Conservation (phyloP, 2,113 vertebrate species). For the Aphelocoma coerulescens region DNA sequence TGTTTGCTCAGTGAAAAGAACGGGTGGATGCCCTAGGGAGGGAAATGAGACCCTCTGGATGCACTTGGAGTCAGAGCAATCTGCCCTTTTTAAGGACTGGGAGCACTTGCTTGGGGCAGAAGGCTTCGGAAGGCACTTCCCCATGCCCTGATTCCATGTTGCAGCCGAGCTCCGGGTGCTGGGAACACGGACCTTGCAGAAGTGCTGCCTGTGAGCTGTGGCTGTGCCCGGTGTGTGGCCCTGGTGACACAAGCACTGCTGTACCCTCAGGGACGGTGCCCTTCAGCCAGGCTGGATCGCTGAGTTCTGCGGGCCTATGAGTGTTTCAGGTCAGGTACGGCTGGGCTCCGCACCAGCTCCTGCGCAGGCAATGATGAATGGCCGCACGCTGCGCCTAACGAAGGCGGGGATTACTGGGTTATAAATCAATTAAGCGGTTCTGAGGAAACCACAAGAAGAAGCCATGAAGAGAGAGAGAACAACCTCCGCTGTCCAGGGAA, state of each 20-base stretch:
- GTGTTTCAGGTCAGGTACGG: constrained; percentile 36
- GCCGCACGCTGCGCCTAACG: neutral
- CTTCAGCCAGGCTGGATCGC: neutral
- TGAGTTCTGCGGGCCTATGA: neutral
- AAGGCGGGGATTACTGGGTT: constrained; percentile 34
- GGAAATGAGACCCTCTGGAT: neutral
- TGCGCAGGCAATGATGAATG: constrained; percentile 36
- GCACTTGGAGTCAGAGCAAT: neutral
- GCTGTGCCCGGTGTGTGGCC: neutral
- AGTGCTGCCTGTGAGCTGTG: neutral
- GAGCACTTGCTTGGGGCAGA: neutral
- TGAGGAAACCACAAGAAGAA: constrained; percentile 6
- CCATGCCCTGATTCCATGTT: neutral
- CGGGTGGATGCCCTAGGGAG: neutral
- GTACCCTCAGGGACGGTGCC: neutral
- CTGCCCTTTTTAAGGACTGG: neutral
- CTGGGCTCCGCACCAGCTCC: neutral
- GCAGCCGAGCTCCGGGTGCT: neutral
- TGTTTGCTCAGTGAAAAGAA: neutral
- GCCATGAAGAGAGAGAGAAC: neutral
- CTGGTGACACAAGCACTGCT: neutral
- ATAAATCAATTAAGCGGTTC: constrained; percentile 51
- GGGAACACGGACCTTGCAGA: neutral
- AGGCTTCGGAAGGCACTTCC: neutral
- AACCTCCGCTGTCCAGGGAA: neutral